A percentile compares a stretch with the other conserved stretches of the same genome.
Evolutionary conservation across 2,888 invertebrate species (phyloP).

Genomic region (Congeria kusceri): DNA sequence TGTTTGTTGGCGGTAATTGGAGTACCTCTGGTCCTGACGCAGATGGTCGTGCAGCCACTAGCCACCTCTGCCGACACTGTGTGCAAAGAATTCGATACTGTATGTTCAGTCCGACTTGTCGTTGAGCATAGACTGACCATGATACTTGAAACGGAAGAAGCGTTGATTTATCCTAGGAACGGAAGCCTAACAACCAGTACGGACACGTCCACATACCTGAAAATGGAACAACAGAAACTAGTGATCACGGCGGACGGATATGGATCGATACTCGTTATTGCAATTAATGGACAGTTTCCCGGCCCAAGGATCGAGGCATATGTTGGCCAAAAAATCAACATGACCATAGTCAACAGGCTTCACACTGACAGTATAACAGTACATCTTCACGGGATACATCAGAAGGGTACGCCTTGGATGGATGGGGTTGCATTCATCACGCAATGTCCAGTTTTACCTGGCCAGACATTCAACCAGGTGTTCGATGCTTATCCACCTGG

Average conservation of each 20-base stretch:
- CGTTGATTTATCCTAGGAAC: conserved; percentile 31
- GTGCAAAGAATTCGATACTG: conserved; percentile 21
- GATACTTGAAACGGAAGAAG: conserved; percentile 27
- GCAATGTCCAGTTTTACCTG: conserved; percentile 72
- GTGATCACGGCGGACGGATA: conserved; percentile 70
- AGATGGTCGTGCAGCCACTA: conserved; percentile 21
- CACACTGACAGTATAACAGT: conserved; percentile 65
- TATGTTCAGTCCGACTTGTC: conserved; percentile 51
- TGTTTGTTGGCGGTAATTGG: no score
- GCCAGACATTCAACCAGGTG: conserved; percentile 67
- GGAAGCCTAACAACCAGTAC: conserved; percentile 36
- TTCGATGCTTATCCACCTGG: conserved; percentile 66
- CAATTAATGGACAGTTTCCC: conserved; percentile 70
- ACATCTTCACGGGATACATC: conserved; percentile 74
- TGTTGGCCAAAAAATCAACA: conserved; percentile 60
- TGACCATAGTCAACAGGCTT: conserved; percentile 63
- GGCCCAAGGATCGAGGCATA: conserved; percentile 72
- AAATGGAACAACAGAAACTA: conserved; percentile 27
- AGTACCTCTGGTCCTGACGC: no score
- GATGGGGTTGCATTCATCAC: conserved; percentile 73
- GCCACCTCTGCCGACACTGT: conserved; percentile 18
- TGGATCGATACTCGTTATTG: conserved; percentile 62
- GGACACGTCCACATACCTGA: not conserved
- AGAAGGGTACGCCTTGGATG: conserved; percentile 66
- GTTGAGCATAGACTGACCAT: conserved; percentile 60